Evolutionary conservation across 2,113 vertebrate species (phyloP).

Genomic region (Chloebia gouldiae): DNA sequence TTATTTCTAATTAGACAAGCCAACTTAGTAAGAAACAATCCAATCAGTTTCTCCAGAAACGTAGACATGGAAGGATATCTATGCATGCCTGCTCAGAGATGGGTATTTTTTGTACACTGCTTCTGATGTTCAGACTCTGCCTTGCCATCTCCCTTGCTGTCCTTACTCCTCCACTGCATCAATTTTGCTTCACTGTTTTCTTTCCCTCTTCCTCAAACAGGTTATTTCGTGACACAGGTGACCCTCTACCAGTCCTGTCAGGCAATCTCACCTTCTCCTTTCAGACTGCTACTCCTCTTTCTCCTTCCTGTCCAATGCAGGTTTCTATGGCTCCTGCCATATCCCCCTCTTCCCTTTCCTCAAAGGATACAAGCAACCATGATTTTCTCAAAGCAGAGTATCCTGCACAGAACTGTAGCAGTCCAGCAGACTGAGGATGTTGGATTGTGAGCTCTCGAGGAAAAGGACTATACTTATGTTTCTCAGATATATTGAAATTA

Average conservation of each 20-base stretch:
- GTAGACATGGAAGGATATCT: not conserved
- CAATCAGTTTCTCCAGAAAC: not conserved
- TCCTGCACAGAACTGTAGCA: not conserved
- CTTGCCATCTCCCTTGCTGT: not conserved
- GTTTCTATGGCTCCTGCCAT: not conserved
- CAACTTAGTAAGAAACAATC: not conserved
- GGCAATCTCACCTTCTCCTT: not conserved
- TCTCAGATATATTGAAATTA: not conserved
- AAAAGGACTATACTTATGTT: not conserved
- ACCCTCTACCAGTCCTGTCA: not conserved
- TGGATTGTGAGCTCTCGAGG: not conserved
- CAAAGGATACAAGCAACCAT: not conserved
- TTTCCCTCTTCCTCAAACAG: not conserved
- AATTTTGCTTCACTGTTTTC: not conserved
- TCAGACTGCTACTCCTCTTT: not conserved
- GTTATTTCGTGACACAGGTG: not conserved
- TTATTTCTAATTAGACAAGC: slow-evolving; percentile 19
- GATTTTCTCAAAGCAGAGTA: not conserved
- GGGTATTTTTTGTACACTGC: not conserved
- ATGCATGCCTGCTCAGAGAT: not conserved
- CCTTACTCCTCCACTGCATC: not conserved
- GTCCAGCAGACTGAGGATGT: not conserved
- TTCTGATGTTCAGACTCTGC: not conserved
- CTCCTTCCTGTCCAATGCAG: not conserved
- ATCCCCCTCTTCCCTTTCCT: not conserved